Evolutionary conservation across 2,797 vertebrate species (phyloP).

Genomic region (Rhinoraja longicauda): DNA sequence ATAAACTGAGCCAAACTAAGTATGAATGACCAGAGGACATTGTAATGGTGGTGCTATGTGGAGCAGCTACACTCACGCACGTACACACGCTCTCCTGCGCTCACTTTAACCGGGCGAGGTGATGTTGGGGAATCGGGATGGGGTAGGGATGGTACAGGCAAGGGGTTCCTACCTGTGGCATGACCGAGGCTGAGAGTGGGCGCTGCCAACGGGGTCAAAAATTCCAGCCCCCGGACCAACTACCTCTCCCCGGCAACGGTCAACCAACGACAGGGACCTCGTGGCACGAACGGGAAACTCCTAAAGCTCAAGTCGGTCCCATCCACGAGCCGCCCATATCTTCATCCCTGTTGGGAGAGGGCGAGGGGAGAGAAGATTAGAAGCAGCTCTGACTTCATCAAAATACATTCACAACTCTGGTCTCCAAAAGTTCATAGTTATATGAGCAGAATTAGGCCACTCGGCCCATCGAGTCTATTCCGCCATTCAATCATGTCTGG

Average conservation of each 20-base stretch:
- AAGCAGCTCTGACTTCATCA: not conserved
- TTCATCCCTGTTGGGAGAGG: not conserved
- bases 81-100: not conserved
- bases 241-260: not conserved
- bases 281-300: not conserved
- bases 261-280: not conserved
- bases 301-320: not conserved
- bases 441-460: too few relatives aligned
- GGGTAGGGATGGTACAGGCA: not conserved
- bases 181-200: not conserved
- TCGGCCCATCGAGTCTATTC: too few relatives aligned
- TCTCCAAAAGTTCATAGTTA: too few relatives aligned
- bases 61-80: not conserved
- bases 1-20: too few relatives aligned
- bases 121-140: not conserved
- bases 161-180: constrained; percentile 3
- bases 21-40: too few relatives aligned
- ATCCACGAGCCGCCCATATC: not conserved
- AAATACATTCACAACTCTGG: too few relatives aligned
- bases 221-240: not conserved
- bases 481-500: too few relatives aligned
- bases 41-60: too few relatives aligned
- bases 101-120: not conserved
- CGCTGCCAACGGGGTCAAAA: not conserved
- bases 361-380: not conserved